phyloP scores from a whole-genome alignment of 1,140 invertebrate genomes.

The Drosophila dunni region DNA sequence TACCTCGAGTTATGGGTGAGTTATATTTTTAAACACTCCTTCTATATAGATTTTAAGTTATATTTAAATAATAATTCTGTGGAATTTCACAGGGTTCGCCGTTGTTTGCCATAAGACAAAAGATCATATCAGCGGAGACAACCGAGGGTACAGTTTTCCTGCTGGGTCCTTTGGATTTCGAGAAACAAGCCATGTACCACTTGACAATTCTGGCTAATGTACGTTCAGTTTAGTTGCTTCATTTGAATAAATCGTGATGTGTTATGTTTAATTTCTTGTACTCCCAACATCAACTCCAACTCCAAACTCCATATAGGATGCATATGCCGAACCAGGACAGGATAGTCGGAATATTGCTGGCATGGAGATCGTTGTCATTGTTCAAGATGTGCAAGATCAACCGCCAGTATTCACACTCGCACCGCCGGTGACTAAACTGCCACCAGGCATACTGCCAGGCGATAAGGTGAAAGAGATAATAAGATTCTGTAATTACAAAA shows the following conservation, averaged over 20 bases:
- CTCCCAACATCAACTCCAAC: constrained; percentile 6
- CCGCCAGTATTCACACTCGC: constrained; percentile 93
- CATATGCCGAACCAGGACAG: constrained; percentile 91
- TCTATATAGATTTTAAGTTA: background rate
- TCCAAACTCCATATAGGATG: constrained; percentile 87
- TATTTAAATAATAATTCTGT: background rate
- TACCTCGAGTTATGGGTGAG: constrained; percentile 90
- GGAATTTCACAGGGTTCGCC: constrained; percentile 86
- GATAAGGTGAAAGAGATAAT: constrained; percentile 85
- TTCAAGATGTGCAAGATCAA: constrained; percentile 94
- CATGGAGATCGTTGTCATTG: constrained; percentile 91
- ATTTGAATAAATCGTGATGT: background rate
- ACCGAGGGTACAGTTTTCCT: constrained; percentile 91
- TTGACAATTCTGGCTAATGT: constrained; percentile 93
- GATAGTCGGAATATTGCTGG: constrained; percentile 94
- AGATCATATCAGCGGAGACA: constrained; percentile 89
- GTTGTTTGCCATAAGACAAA: constrained; percentile 91
- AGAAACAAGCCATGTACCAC: constrained; percentile 93
- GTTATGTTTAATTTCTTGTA: constrained; percentile 9
- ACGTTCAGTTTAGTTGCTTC: constrained; percentile 81
- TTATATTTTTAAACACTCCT: constrained; percentile 2
- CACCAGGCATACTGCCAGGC: constrained; percentile 87
- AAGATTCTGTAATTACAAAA: background rate
- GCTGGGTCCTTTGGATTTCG: constrained; percentile 92
- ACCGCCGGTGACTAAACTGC: constrained; percentile 91